A percentile compares a stretch with the other conserved stretches of the same genome.
Evolutionary conservation across 2,113 vertebrate species (phyloP).

Genomic region (Dicaeum eximium): DNA sequence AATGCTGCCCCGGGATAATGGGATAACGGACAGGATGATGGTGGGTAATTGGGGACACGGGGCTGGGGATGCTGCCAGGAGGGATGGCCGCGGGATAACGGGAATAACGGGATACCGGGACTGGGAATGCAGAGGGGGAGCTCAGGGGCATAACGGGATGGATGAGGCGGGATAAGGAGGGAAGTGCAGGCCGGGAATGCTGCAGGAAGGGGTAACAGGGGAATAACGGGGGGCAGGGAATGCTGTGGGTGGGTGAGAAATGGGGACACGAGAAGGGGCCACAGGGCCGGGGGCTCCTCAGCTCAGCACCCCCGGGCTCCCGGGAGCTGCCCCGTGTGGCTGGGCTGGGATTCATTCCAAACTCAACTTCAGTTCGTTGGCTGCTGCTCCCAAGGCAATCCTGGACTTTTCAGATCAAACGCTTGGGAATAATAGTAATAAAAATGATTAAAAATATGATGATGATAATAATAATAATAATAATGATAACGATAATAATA

Average conservation of each 20-base stretch:
- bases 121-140: neutral
- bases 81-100: no score
- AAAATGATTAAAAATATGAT: no score
- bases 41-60: no score
- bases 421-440: neutral
- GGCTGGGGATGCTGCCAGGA: no score
- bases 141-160: neutral
- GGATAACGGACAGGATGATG: neutral
- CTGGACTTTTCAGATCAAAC: neutral
- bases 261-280: neutral
- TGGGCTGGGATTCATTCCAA: neutral
- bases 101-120: neutral
- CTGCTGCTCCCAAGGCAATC: neutral
- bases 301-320: neutral
- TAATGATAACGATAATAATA: no score
- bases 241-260: neutral
- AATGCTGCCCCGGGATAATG: accelerated
- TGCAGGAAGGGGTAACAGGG: neutral
- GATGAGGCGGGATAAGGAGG: neutral
- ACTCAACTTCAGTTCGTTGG: accelerated
- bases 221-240: neutral
- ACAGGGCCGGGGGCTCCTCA: neutral
- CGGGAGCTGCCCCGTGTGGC: accelerated
- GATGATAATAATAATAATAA: no score
- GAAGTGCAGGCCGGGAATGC: neutral